A percentile compares a stretch with the other conserved stretches of the same genome.
These are phyloP conservation scores for Saccopteryx leptura DNA, from an alignment of 2,113 vertebrate genomes.

Conservation along the genomic window DNA sequence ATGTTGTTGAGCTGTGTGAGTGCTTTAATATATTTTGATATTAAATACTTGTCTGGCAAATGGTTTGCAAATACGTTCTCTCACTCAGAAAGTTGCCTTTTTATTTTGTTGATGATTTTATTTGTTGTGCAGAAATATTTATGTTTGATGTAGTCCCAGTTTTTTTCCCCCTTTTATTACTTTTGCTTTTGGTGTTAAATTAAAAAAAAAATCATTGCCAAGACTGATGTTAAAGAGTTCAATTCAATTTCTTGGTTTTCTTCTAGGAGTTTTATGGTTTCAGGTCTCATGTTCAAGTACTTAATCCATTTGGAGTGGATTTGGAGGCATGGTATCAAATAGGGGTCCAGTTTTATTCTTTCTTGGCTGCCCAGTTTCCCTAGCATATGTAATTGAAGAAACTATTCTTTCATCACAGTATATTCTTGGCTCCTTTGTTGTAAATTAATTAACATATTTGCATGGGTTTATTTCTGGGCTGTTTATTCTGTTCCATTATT, in stretches of 20 bases:
- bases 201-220: not conserved
- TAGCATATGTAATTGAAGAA: not conserved
- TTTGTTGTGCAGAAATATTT: not conserved
- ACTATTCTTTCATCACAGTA: not conserved
- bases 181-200: not conserved
- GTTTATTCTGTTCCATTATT: not conserved
- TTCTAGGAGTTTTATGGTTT: not conserved
- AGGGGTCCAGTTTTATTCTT: not conserved
- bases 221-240: not conserved
- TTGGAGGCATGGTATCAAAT: not conserved
- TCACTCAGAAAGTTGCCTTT: not conserved
- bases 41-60: not conserved
- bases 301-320: not conserved
- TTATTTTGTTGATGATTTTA: not conserved
- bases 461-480: not conserved
- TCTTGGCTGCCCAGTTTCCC: not conserved
- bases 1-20: not conserved
- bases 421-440: not conserved
- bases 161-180: not conserved
- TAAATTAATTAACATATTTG: not conserved
- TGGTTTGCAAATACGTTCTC: not conserved
- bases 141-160: not conserved
- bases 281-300: not conserved
- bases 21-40: not conserved
- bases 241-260: not conserved